Evolutionary conservation across 1,140 invertebrate genomes (phyloP), one percentile per base, ranked within the genome.

Genomic region (Dinothrombium tinctorium): DNA sequence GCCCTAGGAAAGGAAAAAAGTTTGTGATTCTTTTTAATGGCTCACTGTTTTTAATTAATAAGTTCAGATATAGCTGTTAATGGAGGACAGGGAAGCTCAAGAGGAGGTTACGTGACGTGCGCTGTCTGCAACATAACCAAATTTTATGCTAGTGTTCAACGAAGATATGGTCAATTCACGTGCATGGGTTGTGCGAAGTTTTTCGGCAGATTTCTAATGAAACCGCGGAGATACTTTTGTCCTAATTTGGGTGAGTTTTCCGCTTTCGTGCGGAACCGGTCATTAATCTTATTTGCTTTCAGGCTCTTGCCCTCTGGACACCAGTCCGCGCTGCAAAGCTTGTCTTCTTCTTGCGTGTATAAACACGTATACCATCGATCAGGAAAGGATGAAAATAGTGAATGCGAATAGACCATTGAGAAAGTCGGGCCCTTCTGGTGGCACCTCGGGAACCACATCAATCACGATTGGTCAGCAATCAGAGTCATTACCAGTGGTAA

Each of bases 101-200:
- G 33, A 21, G 33, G 33, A 22, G 33, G 33, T 21, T 36, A 22
- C 17, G 33, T 36, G 5, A 46, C 44, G 6, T 46, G 44, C 25
- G 44, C 46, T 31, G 44, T 46, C 24, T 46, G 44, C 33, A 19
- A 73, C 22, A 70, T 73, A 25, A 67, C 76, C n/a, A 62, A 76
- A 22, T 74, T 72, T 51, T 76, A 74, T 56, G 69, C 70, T 12
- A 26, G 31, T 17, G 39, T 41, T 9, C 42, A 49, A 42, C 44
- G 48, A 40, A 37, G 47, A 11, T 81, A 78, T 57, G 76, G 76
- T 12, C 39, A 40, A 24, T 40, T 40, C 19, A 40, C 39, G 25
- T 45, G 20, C 28, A 46, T 42, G 44, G 44, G 44, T 20, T 46
- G 44, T 40, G 44, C 44, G 4, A 46, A 46, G 24, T 46, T 46